Evolutionary conservation across 2,888 invertebrate species (phyloP), one percentile per base, ranked within the genome.

Genomic region (Limnephilus auricula): DNA sequence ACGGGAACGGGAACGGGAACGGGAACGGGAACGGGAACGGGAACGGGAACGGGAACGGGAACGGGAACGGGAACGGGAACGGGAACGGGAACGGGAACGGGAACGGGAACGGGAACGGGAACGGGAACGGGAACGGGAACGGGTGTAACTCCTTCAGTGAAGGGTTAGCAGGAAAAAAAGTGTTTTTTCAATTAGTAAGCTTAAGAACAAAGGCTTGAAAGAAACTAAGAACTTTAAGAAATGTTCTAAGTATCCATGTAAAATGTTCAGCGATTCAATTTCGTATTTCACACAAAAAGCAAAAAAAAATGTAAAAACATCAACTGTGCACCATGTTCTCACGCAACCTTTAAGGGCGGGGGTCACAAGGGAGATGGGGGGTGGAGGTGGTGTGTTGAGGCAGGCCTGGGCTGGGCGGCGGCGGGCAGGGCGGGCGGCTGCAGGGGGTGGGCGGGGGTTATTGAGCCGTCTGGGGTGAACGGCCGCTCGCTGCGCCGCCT

Each of bases 391-490:
- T 89, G 79, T 89, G 92, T 93, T 92, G 92, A 90, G 92, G 92
- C 91, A 92, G 92, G 92, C 91, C 87, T 92, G 93, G 92, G 90
- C 91, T 92, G 87, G 92, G 93, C 91, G 92, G 92, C 90, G 92
- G 92, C 89, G 89, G 92, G 90, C 90, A 88, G 93, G 25, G 91
- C 91, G 87, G 92, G 93, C 91, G 92, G 92, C 90, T 92, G 92
- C 87, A 83, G 90, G 90, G 90, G 90, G 93, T 65, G 65, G 25
- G 65, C 65, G 65, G 65, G 65, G 65, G 93, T 93, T 93, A 92
- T 93, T 92, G 93, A 93, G 93, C 93, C 93, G 93, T 92, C 93
- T 92, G 92, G 93, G 93, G 92, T 93, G 93, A 93, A 93, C 91
- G 93, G 92, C 93, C 93, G 93, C 90, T 87, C 31, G 92, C 86